These are phyloP conservation scores for Cryptocephalus moraei DNA, from an alignment of 2,888 invertebrate species.

Conservation along the genomic window DNA sequence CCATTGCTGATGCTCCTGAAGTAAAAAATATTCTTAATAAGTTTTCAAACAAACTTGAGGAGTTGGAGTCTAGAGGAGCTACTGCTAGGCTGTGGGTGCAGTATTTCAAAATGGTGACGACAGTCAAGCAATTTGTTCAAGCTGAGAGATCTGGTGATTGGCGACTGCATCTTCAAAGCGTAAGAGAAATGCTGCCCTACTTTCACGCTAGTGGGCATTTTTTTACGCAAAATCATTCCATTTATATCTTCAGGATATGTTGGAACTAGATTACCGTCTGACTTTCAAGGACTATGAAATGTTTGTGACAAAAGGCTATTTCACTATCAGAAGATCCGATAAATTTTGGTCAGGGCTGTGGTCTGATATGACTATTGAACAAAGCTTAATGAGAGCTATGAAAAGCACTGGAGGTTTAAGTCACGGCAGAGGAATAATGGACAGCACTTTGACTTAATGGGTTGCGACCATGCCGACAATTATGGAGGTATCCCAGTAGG, in stretches of 20 bases:
- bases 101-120: not conserved
- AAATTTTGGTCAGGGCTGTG: conserved; percentile 1
- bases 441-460: not conserved
- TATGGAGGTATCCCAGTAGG: not conserved
- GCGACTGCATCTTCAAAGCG: not conserved
- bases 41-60: not conserved
- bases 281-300: not conserved
- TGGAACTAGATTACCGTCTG: not conserved
- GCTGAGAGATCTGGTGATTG: not conserved
- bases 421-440: not conserved
- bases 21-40: not conserved
- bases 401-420: not conserved
- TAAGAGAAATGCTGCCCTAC: not conserved
- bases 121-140: not conserved
- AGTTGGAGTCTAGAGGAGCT: not conserved
- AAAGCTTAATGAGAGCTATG: not conserved
- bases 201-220: not conserved
- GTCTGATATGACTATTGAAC: conserved; percentile 1
- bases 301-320: not conserved
- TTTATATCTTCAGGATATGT: no score
- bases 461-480: not conserved
- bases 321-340: not conserved
- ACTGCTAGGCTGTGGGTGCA: not conserved
- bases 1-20: no score
- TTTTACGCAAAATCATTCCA: no score